Evolutionary conservation across 2,113 vertebrate species (phyloP), one percentile per base, ranked within the genome.

Genomic region (Laterallus jamaicensis): DNA sequence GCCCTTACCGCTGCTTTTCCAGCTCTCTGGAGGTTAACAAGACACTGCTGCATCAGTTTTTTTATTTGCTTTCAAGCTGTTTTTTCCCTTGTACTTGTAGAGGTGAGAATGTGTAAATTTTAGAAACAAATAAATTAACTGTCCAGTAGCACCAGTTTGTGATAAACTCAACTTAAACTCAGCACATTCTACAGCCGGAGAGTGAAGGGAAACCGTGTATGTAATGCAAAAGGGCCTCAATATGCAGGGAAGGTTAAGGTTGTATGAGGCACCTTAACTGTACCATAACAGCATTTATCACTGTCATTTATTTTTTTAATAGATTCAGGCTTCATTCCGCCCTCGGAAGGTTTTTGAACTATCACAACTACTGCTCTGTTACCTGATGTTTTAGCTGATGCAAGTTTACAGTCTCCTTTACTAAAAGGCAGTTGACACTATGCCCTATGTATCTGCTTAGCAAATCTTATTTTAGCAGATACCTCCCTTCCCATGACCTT

Each of bases 391-490:
- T 80, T 74, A 71, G 50, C 58, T 71, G 55, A 35, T 64, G 60
- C 20, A 75, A 63, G 75, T 56, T 55, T 86, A 35, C 29, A 60
- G 5, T 44, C 81, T 93, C 17, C 39, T 94, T 78, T 85, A 71
- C 25, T 54, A 73, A 92, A 91, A 88, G 49, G 39, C 55, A 68
- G 54, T 77, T 75, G 62, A 82, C 54, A 64, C n/a, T 64, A 7
- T 18, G 44, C 69, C 54, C 67, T 70, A 32, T 6, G 5, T 87
- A 44, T 58, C n/a, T 94, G 69, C 54, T 74, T 85, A 42, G 62
- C 60, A 90, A 94, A 69, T 88, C 76, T 94, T 95, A 71, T 87
- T 95, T 95, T 88, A 93, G 86, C 69, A 82, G 85, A 91, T 92
- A 82, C 82, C 56, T 82, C 90, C 77, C 70, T 92, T 95, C 66